Evolutionary conservation across 2,797 vertebrate genomes (phyloP).

Genomic region (Dromococcyx pavoninus): DNA sequence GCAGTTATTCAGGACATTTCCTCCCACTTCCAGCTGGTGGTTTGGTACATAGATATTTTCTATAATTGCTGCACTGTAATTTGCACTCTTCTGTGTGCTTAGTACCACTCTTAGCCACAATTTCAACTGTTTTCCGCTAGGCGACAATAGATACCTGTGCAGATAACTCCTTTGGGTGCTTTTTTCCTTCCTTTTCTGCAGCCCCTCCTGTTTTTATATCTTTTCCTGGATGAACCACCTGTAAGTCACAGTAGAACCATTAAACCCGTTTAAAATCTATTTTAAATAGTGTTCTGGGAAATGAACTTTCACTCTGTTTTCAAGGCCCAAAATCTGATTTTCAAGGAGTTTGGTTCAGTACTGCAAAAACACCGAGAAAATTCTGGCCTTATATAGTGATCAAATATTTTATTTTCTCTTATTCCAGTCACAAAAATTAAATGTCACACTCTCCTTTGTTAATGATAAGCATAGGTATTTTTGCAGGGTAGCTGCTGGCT

Average conservation of each 20-base stretch:
- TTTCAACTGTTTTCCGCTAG: slow-evolving; percentile 37
- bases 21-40: slow-evolving; percentile 69
- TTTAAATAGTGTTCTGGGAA: background rate
- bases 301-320: background rate
- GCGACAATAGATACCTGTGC: slow-evolving; percentile 56
- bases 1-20: slow-evolving; percentile 69
- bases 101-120: slow-evolving; percentile 22
- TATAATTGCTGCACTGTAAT: slow-evolving; percentile 47
- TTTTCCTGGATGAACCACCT: slow-evolving; percentile 28
- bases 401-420: background rate
- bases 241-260: background rate
- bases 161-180: background rate
- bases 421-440: background rate
- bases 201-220: background rate
- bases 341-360: background rate
- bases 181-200: background rate
- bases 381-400: background rate
- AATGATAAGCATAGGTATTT: background rate
- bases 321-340: background rate
- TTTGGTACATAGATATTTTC: slow-evolving; percentile 54
- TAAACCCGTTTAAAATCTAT: background rate
- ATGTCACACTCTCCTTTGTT: background rate
- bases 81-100: slow-evolving; percentile 2
- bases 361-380: background rate
- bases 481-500: background rate